Percentiles rank a stretch among this genome's conserved stretches.
Evolutionary conservation across 2,888 invertebrate genomes (phyloP).

Genomic region (Tachina fera): DNA sequence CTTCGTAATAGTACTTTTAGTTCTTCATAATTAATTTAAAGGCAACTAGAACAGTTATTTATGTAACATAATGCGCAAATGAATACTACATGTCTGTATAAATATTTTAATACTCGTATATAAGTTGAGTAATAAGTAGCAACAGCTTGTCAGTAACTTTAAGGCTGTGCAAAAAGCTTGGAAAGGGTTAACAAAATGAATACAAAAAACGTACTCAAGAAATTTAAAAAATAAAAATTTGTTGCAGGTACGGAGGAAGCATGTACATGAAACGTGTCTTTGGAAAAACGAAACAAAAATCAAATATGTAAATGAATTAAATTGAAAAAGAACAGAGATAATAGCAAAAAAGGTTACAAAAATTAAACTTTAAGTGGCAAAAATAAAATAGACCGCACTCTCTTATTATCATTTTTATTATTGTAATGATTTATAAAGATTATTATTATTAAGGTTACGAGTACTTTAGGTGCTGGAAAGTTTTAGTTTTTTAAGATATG

Average conservation of each 20-base stretch:
- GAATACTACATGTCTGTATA: constrained; percentile 11
- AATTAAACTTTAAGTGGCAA: background rate
- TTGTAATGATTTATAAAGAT: background rate
- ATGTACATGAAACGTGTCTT: constrained; percentile 39
- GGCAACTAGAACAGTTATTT: background rate
- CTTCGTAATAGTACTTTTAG: no score
- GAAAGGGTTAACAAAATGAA: background rate
- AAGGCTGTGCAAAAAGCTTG: background rate
- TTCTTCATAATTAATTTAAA: no score
- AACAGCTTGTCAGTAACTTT: constrained; percentile 50
- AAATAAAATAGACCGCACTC: no score
- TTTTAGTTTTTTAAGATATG: background rate
- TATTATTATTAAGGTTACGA: background rate
- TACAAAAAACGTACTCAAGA: background rate
- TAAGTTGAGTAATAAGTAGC: constrained; percentile 25
- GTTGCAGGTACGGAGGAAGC: constrained; percentile 41
- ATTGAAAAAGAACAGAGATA: constrained; percentile 3
- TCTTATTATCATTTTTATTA: no score
- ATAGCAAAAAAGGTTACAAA: background rate
- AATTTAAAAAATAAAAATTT: constrained; percentile 5
- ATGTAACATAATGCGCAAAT: background rate
- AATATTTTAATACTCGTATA: background rate
- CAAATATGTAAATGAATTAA: constrained; percentile 48
- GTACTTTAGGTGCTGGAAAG: background rate
- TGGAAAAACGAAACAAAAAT: constrained; percentile 12